Evolutionary conservation across 2,113 vertebrate species (phyloP).

Genomic region (Arvicanthis niloticus): DNA sequence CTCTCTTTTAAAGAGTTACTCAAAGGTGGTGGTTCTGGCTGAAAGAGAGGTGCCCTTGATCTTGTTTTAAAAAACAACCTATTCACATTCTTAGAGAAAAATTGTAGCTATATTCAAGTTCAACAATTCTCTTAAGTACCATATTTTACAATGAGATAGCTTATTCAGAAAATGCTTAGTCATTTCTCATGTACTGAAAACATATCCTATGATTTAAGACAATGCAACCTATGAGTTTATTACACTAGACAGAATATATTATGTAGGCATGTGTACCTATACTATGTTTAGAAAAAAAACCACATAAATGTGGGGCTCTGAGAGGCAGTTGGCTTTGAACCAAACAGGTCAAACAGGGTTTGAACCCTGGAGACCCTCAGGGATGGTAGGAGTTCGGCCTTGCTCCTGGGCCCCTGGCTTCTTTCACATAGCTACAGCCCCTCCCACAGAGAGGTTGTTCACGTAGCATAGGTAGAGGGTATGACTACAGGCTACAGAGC

Average conservation of each 20-base stretch:
- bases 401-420: too few species aligned
- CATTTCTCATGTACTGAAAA: slow-evolving; percentile 14
- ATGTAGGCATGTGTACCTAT: not conserved
- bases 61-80: not conserved
- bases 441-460: too few species aligned
- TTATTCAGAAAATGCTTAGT: slow-evolving; percentile 3
- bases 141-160: not conserved
- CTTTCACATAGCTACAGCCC: too few species aligned
- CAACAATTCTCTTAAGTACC: not conserved
- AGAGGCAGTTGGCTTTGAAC: too few species aligned
- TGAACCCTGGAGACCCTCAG: too few species aligned
- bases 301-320: too few species aligned
- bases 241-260: not conserved
- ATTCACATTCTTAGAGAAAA: not conserved
- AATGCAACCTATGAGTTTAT: not conserved
- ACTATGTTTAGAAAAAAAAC: not conserved
- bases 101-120: not conserved
- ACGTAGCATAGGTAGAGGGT: too few species aligned
- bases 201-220: slow-evolving; percentile 5
- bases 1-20: not conserved
- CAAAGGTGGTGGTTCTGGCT: not conserved
- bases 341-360: too few species aligned
- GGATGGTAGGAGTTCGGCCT: too few species aligned
- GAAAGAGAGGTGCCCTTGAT: not conserved
- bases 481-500: too few species aligned